Evolutionary conservation across 2,797 vertebrate species (phyloP), one percentile per base, ranked within the genome.

Genomic region (Coranthus polyacanthus): DNA sequence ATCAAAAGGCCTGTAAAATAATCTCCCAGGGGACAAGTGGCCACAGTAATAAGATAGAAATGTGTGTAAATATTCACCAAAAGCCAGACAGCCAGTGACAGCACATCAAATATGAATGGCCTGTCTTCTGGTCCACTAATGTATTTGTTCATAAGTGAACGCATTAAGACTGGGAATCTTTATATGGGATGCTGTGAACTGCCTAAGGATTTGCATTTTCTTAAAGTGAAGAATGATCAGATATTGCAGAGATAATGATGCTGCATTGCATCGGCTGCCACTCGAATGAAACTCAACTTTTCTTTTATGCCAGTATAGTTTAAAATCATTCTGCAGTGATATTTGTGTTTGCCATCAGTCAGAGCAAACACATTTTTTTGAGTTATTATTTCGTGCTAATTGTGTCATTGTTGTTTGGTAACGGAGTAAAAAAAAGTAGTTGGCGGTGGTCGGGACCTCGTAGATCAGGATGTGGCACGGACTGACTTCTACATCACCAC

Each of bases 111-210:
- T 89, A 90, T 89, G 77, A 87, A 92, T 90, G 79, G 58, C 42
- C 79, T 78, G 68, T 86, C 82, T 76, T 29, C 66, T 81, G 64
- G 68, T 55, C 69, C 61, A 32, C 85, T 93, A 93, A 94, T 94
- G 93, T 90, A 85, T 90, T 92, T 87, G 88, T 89, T 86, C 91
- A 91, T 93, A 88, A 93, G 86, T 68, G 83, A 91, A 75, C 74
- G 80, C 88, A 91, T 90, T 91, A 90, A 68, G 74, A 39, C 18
- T 1, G 56, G 41, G 59, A 64, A 45, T 68, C 59, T 22, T 46
- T 9, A 39, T 12, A 50, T 6, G 36, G 68, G 67, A 52, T 9
- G 82, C 68, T 69, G 78, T 6, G 73, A 79, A 64, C 46, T 64
- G 91, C 90, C 90, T 26, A 36, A 76, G 89, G 91, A 86, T 82